Percentiles rank a stretch among this genome's conserved stretches.
phyloP scores from a whole-genome alignment of 2,888 invertebrate genomes.

The Chironomus tentans region DNA sequence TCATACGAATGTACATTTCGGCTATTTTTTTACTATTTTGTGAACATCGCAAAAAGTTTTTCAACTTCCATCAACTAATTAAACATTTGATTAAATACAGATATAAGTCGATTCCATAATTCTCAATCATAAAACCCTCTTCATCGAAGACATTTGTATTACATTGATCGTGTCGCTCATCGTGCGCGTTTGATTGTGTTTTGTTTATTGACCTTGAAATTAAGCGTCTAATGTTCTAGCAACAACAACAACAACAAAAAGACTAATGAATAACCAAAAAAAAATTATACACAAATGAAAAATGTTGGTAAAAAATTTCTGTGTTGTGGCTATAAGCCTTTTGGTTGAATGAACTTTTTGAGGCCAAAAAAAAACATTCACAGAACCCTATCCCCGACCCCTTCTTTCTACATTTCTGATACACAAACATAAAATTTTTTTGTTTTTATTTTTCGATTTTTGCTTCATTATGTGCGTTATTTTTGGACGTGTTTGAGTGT shows the following conservation, averaged over 20 bases:
- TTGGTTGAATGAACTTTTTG: conserved; percentile 7
- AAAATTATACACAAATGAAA: neutral
- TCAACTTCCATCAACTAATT: neutral
- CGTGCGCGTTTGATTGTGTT: neutral
- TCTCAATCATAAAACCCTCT: neutral
- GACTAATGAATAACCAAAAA: neutral
- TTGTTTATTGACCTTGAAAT: conserved; percentile 22
- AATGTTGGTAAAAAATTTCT: neutral
- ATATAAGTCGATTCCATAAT: neutral
- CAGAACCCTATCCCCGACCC: neutral
- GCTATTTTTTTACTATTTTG: neutral
- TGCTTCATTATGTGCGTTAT: too few species aligned
- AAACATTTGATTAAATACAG: neutral
- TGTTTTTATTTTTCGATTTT: too few species aligned
- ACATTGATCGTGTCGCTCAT: neutral
- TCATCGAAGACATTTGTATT: neutral
- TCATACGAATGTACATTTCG: neutral
- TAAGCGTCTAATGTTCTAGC: conserved; percentile 5
- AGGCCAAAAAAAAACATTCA: neutral
- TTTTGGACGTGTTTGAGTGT: too few species aligned
- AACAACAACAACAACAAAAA: neutral
- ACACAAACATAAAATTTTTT: too few species aligned
- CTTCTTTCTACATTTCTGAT: too few species aligned
- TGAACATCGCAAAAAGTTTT: neutral
- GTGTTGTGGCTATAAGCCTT: neutral